Evolutionary conservation across 2,113 vertebrate species (phyloP), one percentile per base, ranked within the genome.

Genomic region (Colaptes auratus): DNA sequence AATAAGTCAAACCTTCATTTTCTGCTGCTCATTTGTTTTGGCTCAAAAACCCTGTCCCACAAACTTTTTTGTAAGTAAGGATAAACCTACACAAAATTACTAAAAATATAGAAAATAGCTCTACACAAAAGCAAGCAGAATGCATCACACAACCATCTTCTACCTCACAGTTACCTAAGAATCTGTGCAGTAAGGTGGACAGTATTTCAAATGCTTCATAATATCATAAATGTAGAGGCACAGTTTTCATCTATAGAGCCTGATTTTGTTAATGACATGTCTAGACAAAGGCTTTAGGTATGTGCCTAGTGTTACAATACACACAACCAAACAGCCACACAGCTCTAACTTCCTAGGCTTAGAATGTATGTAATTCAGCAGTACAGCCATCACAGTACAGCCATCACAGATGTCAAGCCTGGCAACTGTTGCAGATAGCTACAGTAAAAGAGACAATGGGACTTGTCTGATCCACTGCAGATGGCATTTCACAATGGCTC

Each of bases 401-500:
- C 69, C 78, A 92, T 11, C 86, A 61, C 88, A 96, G 89, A 97
- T 82, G 92, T 85, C 78, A 69, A 83, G 69, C 50, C 58, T 95
- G 95, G 93, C 95, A 97, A 97, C 60, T 75, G 85, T 48, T 79
- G 55, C 78, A 90, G 88, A 92, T 56, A 86, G 81, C 60, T 73
- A 64, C 78, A 96, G 90, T 13, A 15, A 33, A 33, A 76, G n/a
- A 90, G 86, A 96, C 91, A 96, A 95, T 72, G 76, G 67, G 73
- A 88, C 93, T 95, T 64, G 74, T 96, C 91, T 89, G 89, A 94
- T 83, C n/a, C 82, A 24, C 82, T 92, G 86, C 93, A 96, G 93
- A 93, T 95, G 93, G 84, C 93, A 96, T 88, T 94, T 92, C 89
- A 96, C 93, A 97, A 96, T 66, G 90, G 67, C 53, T 84, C 73